These are phyloP conservation scores for Hanleya hanleyi DNA, from an alignment of 2,888 invertebrate species.

Conservation along the genomic window DNA sequence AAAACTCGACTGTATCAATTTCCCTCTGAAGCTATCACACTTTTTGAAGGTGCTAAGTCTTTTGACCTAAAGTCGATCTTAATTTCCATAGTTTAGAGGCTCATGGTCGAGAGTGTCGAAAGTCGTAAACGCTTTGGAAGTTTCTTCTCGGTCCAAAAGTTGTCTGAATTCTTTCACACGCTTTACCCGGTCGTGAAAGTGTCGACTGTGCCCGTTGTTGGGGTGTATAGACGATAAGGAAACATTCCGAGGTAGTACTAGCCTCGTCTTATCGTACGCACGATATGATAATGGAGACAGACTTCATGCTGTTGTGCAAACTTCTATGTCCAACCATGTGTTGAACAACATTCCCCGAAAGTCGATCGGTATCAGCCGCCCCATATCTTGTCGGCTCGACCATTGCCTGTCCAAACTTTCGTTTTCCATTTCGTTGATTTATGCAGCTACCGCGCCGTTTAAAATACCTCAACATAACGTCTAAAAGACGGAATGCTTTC, in stretches of 20 bases:
- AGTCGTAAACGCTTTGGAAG: neutral
- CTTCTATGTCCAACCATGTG: no score
- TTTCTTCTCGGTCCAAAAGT: neutral
- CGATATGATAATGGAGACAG: neutral
- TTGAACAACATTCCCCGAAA: no score
- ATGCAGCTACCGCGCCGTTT: no score
- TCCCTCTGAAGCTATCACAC: no score
- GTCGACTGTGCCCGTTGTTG: neutral
- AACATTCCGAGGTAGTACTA: neutral
- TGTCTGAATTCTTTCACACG: neutral
- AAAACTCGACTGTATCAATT: no score
- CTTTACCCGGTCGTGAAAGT: neutral
- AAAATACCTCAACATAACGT: no score
- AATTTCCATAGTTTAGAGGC: neutral
- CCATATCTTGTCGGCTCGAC: no score
- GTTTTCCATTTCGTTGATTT: no score
- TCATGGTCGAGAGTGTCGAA: neutral
- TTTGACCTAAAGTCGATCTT: neutral
- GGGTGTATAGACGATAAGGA: neutral
- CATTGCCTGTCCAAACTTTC: no score
- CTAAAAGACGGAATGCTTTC: no score
- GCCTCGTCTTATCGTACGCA: neutral
- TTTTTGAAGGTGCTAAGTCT: slow-evolving; percentile 1
- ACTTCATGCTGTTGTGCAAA: no score
- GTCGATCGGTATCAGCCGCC: no score